Base-by-base conservation (phyloP, 2,888 invertebrate species). In the Hartigia nigra region DNA sequence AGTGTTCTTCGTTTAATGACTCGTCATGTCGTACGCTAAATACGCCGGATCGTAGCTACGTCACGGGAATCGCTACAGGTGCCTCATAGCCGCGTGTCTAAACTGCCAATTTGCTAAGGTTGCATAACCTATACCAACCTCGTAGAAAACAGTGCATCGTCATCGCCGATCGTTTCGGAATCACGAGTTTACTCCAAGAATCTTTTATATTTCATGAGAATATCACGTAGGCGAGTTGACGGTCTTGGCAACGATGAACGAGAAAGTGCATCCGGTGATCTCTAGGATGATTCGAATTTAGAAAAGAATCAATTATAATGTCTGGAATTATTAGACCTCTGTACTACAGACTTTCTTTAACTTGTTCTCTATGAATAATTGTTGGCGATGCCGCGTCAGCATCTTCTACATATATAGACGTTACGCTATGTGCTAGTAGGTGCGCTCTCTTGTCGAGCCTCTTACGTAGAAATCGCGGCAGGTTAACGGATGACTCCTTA, bases 1-100 rank as follows among this genome's bases (percentile, higher is more conserved):
- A 84, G 85, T 87, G 85, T 88, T 89, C 85, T 86, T 86, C 86
- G 88, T 88, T 88, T 87, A 87, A 89, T 88, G 89, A 87, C 86
- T 88, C 86, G 87, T 87, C 86, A 84, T 84, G 85, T 85, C 86
- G 85, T 84, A 86, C 85, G 87, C 87, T 87, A 86, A 89, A 88
- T 87, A 88, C 86, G 86, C 87, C 84, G 87, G 87, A 87, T 88
- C 85, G 85, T 84, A 14, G 32, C n/a, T 5, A 34, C 72, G 72
- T 72, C 72, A 72, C 72, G 72, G 34, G 31, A 72, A 55, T 55
- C 35, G 74, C 80, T 84, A 84, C 87, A 86, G 84, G 85, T 88
- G 86, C 86, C 85, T 86, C 84, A 11, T 55, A 55, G 84, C 88
- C 84, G 86, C 87, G 83, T 87, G 87, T 86, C 86, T 82, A 82